phyloP scores from a whole-genome alignment of 2,797 vertebrate genomes.

The Cynopterus sphinx region DNA sequence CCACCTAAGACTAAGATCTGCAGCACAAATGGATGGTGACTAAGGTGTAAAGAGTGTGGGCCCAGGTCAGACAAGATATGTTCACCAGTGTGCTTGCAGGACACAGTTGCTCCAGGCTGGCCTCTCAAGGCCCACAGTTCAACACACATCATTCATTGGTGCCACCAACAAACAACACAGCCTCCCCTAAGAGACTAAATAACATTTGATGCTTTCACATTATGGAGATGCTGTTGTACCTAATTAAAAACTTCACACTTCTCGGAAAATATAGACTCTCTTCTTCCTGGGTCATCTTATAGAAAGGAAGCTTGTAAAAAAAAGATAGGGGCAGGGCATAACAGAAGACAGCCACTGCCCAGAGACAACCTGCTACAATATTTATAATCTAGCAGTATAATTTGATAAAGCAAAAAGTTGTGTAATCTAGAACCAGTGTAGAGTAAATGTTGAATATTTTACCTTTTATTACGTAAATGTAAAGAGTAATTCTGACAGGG shows the following conservation, averaged over 20 bases:
- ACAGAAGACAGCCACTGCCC: neutral
- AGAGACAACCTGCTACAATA: neutral
- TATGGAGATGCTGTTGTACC: neutral
- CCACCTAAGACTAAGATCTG: neutral
- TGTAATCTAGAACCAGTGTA: neutral
- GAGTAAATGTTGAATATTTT: neutral
- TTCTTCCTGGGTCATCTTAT: neutral
- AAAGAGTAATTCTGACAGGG: neutral
- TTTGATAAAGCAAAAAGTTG: neutral
- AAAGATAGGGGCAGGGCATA: neutral
- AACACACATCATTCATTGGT: accelerated
- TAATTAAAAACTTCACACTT: neutral
- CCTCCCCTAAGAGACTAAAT: neutral
- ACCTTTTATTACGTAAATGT: neutral
- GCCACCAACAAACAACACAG: neutral
- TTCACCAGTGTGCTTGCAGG: accelerated
- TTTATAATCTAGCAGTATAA: neutral
- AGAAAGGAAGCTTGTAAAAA: neutral
- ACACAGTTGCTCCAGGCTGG: neutral
- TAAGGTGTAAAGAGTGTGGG: neutral
- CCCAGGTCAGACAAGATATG: accelerated
- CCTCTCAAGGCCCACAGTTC: neutral
- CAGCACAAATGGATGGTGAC: neutral
- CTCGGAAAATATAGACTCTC: neutral
- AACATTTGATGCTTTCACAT: neutral